Base-by-base conservation (phyloP, 2,888 invertebrate species). In the Philereme transversata region DNA sequence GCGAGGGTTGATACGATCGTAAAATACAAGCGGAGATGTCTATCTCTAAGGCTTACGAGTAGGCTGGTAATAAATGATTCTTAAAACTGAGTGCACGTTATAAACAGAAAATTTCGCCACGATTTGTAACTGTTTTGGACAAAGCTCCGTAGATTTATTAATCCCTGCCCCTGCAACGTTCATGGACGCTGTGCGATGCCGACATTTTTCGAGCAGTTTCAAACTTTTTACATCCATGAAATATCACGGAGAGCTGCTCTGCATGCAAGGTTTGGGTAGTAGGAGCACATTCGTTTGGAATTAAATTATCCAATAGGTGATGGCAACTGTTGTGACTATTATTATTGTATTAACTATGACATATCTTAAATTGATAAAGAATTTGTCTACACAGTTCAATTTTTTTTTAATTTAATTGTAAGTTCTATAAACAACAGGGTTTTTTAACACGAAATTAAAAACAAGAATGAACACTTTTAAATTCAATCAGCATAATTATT, bases 81-180 rank as follows among this genome's bases (percentile, higher is more conserved):
- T 22, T 22, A 22, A 22, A 46, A 46, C 45, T 36, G 11, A 46
- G 36, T 38, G 45, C 45, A 46, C n/a, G 52, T 34, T 52, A 7
- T 40, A 10, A 34, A 9, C 54, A 47, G 34, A 55, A 60, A 47
- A 9, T 43, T 50, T 46, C 11, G 34, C 36, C 47, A 48, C 48
- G 40, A 44, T 58, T 62, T 49, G 62, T 58, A 22, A 56, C 59
- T 56, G 62, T 56, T 63, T 59, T 51, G 51, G 49, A 59, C 59
- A 59, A 51, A 59, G 59, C 52, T 54, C 55, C 51, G 45, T 56
- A 58, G 56, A 63, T 59, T 63, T 63, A 63, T 63, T 56, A 48
- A 59, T 56, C 51, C 54, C 54, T 5, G 7, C 48, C 51, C 38
- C 51, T 49, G 48, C 48, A 46, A 51, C 44, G 9, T 44, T 50